Evolutionary conservation across 2,888 invertebrate species (phyloP), one percentile per base, ranked within the genome.

Genomic region (Brassicogethes aeneus): DNA sequence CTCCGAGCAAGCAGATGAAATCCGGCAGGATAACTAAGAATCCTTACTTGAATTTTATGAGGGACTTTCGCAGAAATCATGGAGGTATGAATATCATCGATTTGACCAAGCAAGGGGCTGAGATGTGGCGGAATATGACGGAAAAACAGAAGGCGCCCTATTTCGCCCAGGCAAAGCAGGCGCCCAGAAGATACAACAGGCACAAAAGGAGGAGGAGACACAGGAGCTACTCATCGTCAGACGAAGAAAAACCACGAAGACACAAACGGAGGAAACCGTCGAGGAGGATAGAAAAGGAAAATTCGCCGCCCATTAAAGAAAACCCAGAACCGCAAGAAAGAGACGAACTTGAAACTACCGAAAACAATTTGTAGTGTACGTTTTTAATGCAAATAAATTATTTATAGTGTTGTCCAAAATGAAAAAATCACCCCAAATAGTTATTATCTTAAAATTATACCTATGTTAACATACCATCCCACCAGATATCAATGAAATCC

Each of bases 71-170:
- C 23, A 5, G 23, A 5, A 10, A 5, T 10, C 23, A 23, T 23
- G 10, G 10, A 23, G 23, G 23, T 7, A 23, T 53, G 12, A 45
- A 45, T 16, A 16, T 47, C 17, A 46, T 37, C 2, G 51, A 55
- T 37, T 30, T 50, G 8, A 39, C 45, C 0, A 47, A 42, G 38
- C 39, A 43, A 15, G 56, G 47, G 0, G 53, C 48, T 0, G 35
- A 48, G 16, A 17, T 51, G 36, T 56, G 56, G 56, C 44, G 45
- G 13, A 43, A 45, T 8, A 56, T 56, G 56, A 52, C 39, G 33
- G 48, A 46, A 1, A 38, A 43, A n/a, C 51, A 56, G 36, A 53
- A 44, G 42, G 48, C 49, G 1, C 55, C 55, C 2, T 56, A 50
- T 39, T 30, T 44, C 14, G 41, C 44, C 2, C 37, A 51, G 43